These are phyloP conservation scores for Pemphredon lugubris DNA, from an alignment of 2,888 invertebrate species.

Conservation along the genomic window DNA sequence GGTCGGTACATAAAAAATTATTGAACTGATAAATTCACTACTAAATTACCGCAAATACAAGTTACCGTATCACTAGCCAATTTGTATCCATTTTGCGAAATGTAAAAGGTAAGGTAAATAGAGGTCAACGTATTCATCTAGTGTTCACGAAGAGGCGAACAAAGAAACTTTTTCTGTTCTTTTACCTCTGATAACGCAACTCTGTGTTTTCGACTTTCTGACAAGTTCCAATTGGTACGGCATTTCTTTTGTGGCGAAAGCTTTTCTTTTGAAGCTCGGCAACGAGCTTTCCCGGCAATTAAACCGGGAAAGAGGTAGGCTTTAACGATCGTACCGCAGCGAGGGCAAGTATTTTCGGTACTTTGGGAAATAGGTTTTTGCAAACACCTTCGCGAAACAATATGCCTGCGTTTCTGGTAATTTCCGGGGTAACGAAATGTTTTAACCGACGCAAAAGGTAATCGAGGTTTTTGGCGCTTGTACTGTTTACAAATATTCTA, in stretches of 20 bases:
- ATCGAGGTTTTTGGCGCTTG: no score
- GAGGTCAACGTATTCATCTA: constrained; percentile 12
- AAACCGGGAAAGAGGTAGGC: constrained; percentile 7
- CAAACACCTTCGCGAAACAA: background rate
- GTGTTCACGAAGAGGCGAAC: background rate
- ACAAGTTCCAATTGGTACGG: constrained; percentile 15
- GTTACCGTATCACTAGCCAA: no score
- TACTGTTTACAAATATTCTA: no score
- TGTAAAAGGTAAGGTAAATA: background rate
- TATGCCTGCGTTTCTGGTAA: no score
- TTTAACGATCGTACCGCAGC: background rate
- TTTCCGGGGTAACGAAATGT: no score
- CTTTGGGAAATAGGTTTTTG: background rate
- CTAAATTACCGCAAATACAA: no score
- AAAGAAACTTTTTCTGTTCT: constrained; percentile 3
- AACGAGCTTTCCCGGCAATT: constrained; percentile 31
- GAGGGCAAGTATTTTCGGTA: background rate
- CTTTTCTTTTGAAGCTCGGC: constrained; percentile 9
- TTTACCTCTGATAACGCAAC: constrained; percentile 18
- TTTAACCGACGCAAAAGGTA: no score
- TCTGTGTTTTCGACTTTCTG: constrained; percentile 31
- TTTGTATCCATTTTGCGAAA: constrained; percentile 11
- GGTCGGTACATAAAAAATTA: no score
- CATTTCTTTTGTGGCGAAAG: constrained; percentile 6
- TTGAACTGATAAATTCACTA: no score